These are phyloP conservation scores for Buceros bicornis DNA, from an alignment of 2,797 vertebrate genomes.

Conservation along the genomic window DNA sequence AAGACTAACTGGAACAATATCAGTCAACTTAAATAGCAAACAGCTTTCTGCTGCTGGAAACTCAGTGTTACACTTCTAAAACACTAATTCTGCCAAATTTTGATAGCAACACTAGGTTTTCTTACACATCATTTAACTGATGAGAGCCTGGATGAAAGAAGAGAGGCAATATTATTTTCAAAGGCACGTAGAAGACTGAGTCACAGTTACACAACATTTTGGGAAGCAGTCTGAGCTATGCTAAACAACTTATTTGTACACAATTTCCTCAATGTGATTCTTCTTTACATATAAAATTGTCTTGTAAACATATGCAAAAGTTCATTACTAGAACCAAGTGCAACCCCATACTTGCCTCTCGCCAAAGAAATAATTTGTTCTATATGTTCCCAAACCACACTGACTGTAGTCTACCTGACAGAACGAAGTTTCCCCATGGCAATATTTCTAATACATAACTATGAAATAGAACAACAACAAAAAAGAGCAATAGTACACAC, in stretches of 20 bases:
- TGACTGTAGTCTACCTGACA: no score
- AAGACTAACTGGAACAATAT: neutral
- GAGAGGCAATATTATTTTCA: neutral
- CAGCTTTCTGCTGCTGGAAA: slow-evolving; percentile 13
- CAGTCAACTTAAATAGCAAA: slow-evolving; percentile 28
- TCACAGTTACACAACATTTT: neutral
- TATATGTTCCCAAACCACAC: neutral
- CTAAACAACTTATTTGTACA: neutral
- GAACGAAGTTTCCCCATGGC: neutral
- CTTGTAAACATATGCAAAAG: neutral
- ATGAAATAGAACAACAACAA: neutral
- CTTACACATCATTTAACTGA: neutral
- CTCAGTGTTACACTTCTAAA: slow-evolving; percentile 22
- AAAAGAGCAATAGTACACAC: neutral
- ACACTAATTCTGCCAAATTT: slow-evolving; percentile 14
- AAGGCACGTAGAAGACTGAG: neutral
- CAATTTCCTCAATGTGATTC: neutral
- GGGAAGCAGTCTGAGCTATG: neutral
- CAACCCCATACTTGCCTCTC: neutral
- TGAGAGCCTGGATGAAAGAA: neutral
- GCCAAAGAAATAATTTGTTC: neutral
- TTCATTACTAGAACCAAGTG: neutral
- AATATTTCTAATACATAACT: neutral
- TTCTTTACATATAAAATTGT: neutral
- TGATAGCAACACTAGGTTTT: neutral